A percentile compares a stretch with the other conserved stretches of the same genome.
phyloP scores from a whole-genome alignment of 2,888 invertebrate species.

The Adela reaumurella region DNA sequence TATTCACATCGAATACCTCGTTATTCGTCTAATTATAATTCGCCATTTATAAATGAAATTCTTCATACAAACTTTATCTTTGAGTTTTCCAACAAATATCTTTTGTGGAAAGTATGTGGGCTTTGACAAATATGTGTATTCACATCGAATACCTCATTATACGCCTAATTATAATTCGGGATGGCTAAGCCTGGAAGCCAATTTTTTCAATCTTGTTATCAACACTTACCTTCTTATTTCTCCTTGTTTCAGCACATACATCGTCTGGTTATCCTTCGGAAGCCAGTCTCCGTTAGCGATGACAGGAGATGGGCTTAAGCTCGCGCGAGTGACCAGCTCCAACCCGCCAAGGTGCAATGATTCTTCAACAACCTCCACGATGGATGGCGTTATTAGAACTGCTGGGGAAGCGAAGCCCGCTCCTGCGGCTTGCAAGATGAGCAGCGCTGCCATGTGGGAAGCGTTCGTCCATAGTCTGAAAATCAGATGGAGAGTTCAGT shows the following conservation, averaged over 20 bases:
- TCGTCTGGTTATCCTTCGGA: slow-evolving; percentile 42
- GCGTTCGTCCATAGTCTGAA: not conserved
- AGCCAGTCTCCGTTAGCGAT: no score
- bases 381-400: slow-evolving; percentile 27
- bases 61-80: no score
- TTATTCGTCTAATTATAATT: slow-evolving; percentile 1
- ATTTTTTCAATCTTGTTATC: not conserved
- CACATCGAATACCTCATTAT: not conserved
- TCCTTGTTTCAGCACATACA: slow-evolving; percentile 31
- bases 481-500: no score
- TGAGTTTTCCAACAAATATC: no score
- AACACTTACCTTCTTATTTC: slow-evolving; percentile 29
- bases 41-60: no score
- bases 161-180: slow-evolving; percentile 1
- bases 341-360: no score
- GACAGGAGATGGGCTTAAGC: no score
- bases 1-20: no score
- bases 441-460: slow-evolving; percentile 22
- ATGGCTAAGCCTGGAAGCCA: slow-evolving; percentile 1
- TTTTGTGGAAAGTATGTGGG: no score
- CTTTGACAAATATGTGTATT: no score
- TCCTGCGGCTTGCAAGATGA: slow-evolving; percentile 36
- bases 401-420: slow-evolving; percentile 40
- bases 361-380: not conserved
- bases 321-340: no score